Evolutionary conservation across 2,888 invertebrate species (phyloP).

Genomic region (Agrochola circellaris): DNA sequence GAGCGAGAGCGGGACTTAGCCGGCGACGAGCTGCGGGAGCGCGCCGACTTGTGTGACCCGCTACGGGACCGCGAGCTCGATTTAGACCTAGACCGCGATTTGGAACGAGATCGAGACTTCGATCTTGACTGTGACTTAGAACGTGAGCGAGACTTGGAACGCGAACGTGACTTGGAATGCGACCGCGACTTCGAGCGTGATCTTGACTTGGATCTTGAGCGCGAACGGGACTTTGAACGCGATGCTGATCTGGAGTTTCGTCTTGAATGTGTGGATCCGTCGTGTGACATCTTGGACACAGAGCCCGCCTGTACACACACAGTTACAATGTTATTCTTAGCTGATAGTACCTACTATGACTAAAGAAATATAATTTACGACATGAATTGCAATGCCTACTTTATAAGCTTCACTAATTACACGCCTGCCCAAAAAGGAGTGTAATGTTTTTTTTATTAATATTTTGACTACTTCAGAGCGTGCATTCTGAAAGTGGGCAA

Average conservation of each 20-base stretch:
- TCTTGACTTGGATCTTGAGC: constrained; percentile 66
- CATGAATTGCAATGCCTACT: background rate
- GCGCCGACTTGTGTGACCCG: constrained; percentile 41
- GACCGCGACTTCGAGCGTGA: constrained; percentile 50
- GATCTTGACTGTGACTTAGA: constrained; percentile 47
- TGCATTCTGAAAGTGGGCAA: no score
- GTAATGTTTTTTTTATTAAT: background rate
- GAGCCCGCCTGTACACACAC: constrained; percentile 76
- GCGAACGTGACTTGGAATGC: background rate
- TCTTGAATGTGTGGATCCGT: constrained; percentile 74
- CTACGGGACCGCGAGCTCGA: constrained; percentile 48
- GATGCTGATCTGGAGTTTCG: constrained; percentile 75
- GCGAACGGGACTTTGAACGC: constrained; percentile 60
- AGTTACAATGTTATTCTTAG: background rate
- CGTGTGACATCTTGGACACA: constrained; percentile 81
- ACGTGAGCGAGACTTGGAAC: constrained; percentile 1
- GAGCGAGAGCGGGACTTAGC: constrained; percentile 42
- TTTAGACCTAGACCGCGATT: constrained; percentile 63
- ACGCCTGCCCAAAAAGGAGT: no score
- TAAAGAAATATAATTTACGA: background rate
- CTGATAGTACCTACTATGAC: background rate
- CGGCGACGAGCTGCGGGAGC: constrained; percentile 35
- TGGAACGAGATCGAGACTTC: constrained; percentile 50
- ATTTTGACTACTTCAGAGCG: background rate
- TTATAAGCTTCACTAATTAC: background rate